Percentiles rank a stretch among this genome's conserved stretches.
Evolutionary conservation across 2,797 vertebrate species (phyloP).

Genomic region (Darevskia nairensis): DNA sequence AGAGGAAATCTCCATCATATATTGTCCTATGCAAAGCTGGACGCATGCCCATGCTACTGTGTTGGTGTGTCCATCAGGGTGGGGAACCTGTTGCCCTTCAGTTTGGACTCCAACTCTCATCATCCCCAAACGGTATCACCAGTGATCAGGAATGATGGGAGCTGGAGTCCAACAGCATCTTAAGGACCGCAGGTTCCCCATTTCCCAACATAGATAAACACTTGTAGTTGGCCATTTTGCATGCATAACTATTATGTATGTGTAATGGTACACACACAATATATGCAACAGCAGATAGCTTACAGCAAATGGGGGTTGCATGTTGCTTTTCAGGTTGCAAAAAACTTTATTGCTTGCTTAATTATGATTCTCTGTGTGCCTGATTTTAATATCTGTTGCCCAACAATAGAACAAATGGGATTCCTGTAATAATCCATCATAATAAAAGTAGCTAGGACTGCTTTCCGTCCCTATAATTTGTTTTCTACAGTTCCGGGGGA

Average conservation of each 20-base stretch:
- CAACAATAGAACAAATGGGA: background rate
- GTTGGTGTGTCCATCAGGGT: too few relatives aligned
- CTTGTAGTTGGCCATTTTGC: background rate
- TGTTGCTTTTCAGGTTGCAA: background rate
- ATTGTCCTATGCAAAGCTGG: too few relatives aligned
- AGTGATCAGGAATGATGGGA: too few relatives aligned
- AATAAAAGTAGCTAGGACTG: conserved; percentile 37
- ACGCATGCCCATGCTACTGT: too few relatives aligned
- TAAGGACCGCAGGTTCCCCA: too few relatives aligned
- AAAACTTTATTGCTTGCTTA: background rate
- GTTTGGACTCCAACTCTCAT: too few relatives aligned
- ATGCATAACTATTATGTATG: background rate
- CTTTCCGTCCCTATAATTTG: conserved; percentile 57
- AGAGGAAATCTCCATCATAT: too few relatives aligned
- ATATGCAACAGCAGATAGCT: background rate
- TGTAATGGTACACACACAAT: background rate
- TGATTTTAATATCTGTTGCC: background rate
- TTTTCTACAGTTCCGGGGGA: conserved; percentile 64
- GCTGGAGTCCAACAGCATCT: too few relatives aligned
- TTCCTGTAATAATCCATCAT: conserved; percentile 47
- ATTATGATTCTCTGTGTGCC: background rate
- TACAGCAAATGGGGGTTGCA: background rate
- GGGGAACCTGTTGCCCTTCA: too few relatives aligned
- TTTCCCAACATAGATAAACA: background rate
- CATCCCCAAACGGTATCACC: too few relatives aligned